A percentile compares a stretch with the other conserved stretches of the same genome.
Conservation (phyloP, 2,797 vertebrate genomes). For the Amblyraja radiata region DNA sequence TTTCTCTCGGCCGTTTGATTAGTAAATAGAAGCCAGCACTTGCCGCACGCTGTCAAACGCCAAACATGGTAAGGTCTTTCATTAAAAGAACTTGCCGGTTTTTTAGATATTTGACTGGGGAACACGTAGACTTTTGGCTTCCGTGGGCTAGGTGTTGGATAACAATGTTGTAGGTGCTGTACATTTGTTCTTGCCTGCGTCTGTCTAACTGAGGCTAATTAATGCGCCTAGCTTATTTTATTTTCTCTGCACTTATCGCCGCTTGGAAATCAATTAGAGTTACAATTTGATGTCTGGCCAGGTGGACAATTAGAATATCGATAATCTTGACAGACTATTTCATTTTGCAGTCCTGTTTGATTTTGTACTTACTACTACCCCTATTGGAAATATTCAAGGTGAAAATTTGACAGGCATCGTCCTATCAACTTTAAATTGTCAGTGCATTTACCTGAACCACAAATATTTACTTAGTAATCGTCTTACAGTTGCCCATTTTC, state of each 20-base stretch:
- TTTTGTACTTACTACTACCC: no score
- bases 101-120: neutral
- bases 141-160: no score
- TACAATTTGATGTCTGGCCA: neutral
- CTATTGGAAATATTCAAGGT: neutral
- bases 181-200: neutral
- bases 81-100: neutral
- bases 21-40: neutral
- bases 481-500: neutral
- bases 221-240: neutral
- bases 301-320: neutral
- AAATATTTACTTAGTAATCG: neutral
- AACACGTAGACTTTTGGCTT: neutral
- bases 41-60: neutral
- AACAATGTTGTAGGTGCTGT: neutral
- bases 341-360: neutral
- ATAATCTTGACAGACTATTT: neutral
- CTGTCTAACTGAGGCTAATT: neutral
- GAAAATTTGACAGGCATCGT: neutral
- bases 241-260: neutral
- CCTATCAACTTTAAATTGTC: neutral
- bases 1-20: neutral
- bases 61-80: slow-evolving; percentile 21
- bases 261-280: neutral
- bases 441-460: neutral